A percentile compares a stretch with the other conserved stretches of the same genome.
Evolutionary conservation across 2,797 vertebrate species (phyloP).

Genomic region (Gymnopithys bicolor): DNA sequence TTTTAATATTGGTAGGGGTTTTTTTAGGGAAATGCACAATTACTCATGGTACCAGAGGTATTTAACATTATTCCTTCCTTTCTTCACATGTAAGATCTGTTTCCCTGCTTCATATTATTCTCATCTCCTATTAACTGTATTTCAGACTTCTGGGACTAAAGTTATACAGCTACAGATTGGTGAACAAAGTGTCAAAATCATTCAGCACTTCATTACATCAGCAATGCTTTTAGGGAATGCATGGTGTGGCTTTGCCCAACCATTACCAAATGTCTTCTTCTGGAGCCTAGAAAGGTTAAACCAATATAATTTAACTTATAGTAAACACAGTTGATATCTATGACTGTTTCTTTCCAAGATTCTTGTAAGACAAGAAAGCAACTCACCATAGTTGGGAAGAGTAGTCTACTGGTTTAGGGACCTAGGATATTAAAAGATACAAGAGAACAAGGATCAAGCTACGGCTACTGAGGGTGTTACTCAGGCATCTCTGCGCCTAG

Average conservation of each 20-base stretch:
- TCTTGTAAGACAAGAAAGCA: not conserved
- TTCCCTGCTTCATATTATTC: not conserved
- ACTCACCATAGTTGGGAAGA: conserved; percentile 92
- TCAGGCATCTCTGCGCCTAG: not conserved
- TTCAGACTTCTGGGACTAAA: not conserved
- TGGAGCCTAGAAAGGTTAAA: conserved; percentile 4
- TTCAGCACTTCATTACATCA: not conserved
- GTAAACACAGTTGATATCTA: not conserved
- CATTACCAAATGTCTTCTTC: not conserved
- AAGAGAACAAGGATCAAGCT: conserved; percentile 47
- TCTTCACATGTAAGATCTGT: not conserved
- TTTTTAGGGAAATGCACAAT: not conserved
- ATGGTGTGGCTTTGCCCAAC: not conserved
- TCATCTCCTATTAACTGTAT: not conserved
- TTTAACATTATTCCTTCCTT: not conserved
- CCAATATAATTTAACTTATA: not conserved
- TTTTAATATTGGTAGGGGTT: accelerated
- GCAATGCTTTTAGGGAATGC: not conserved
- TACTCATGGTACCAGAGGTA: not conserved
- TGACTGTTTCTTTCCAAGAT: not conserved
- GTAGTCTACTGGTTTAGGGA: conserved; percentile 95
- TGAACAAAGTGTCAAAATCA: not conserved
- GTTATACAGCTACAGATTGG: not conserved
- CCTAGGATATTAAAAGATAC: conserved; percentile 78
- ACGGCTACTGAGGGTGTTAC: accelerated